Conservation (phyloP, 2,113 vertebrate species). For the Pomatorhinus ruficollis region DNA sequence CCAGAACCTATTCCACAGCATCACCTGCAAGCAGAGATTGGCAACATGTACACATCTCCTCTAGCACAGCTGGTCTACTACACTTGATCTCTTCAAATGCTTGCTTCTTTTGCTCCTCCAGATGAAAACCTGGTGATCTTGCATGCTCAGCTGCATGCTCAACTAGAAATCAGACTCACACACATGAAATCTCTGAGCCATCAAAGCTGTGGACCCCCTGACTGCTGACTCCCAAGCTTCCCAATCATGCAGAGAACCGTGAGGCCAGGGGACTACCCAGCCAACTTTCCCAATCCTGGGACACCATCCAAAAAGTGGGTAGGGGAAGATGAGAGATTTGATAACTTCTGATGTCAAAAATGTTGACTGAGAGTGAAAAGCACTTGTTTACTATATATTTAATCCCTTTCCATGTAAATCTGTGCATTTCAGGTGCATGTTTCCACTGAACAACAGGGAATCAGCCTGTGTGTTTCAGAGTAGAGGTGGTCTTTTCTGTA, state of each 20-base stretch:
- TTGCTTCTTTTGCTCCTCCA: background rate
- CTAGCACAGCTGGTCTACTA: background rate
- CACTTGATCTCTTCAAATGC: background rate
- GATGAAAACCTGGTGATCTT: background rate
- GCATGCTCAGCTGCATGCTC: accelerated
- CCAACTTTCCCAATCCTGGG: background rate
- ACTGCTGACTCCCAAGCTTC: background rate
- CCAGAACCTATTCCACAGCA: background rate
- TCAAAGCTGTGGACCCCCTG: background rate
- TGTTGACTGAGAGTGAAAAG: background rate
- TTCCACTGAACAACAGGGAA: background rate
- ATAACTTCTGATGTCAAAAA: background rate
- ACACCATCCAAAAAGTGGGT: background rate
- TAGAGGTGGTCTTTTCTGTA: background rate
- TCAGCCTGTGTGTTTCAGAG: background rate
- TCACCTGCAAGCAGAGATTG: background rate
- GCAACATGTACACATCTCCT: background rate
- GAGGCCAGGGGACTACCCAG: background rate
- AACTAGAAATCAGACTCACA: background rate
- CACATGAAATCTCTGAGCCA: accelerated
- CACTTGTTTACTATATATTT: background rate
- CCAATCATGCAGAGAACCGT: accelerated
- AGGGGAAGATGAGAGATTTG: background rate
- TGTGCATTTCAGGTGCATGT: background rate
- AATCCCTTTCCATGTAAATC: background rate